These are phyloP conservation scores for Pterocles orientalis DNA, from an alignment of 2,113 vertebrate species.

Conservation along the genomic window DNA sequence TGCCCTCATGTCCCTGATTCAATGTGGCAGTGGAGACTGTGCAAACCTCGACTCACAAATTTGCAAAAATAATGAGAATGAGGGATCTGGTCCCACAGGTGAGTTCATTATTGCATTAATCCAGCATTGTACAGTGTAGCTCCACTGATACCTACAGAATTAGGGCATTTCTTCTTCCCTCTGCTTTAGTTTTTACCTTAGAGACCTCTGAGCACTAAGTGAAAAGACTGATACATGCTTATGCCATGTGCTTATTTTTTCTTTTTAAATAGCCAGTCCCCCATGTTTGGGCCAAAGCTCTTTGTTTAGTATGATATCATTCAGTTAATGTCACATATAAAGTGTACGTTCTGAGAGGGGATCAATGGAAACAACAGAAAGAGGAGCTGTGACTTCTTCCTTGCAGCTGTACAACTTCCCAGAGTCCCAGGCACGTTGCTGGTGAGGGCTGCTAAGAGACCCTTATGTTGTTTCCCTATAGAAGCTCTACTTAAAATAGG, in stretches of 20 bases:
- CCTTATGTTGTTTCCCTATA: background rate
- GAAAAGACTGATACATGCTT: background rate
- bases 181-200: background rate
- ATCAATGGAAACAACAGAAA: background rate
- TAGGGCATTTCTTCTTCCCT: background rate
- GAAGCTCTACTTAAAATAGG: background rate
- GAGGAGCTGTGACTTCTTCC: background rate
- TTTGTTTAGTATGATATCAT: background rate
- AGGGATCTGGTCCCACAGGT: background rate
- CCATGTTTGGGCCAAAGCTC: background rate
- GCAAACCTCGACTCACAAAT: background rate
- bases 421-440: background rate
- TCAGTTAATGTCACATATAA: background rate
- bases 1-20: background rate
- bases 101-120: slow-evolving; percentile 20
- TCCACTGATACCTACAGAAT: background rate
- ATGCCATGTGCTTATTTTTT: background rate
- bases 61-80: background rate
- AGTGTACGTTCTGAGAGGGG: background rate
- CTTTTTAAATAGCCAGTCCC: background rate
- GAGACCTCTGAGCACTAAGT: background rate
- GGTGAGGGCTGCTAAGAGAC: background rate
- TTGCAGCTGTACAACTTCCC: background rate
- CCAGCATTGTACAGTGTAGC: background rate
- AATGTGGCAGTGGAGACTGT: background rate